Evolutionary conservation across 2,113 vertebrate species (phyloP), one percentile per base, ranked within the genome.

Genomic region (Lota lota): DNA sequence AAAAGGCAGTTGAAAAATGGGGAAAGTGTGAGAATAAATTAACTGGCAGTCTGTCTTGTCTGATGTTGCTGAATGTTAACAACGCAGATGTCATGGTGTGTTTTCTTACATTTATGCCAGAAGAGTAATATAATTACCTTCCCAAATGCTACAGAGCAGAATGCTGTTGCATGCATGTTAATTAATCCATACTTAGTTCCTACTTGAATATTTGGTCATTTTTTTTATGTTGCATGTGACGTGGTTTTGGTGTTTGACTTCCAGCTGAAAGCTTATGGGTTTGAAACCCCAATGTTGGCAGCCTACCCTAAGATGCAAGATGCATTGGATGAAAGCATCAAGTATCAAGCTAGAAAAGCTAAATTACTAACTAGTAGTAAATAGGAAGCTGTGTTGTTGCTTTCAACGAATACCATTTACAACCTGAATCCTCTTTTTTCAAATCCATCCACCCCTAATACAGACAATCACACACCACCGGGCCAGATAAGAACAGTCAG

Each of bases 401-500:
- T 16, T 11, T 20, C 2, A 65, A 15, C 21, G 51, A 22, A 22
- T 12, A 22, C 50, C 50, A 47, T 18, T 53, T 40, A 7, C 12
- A 17, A 60, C 66, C 20, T 72, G 58, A 71, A 72, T 61, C 53
- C 28, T 14, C 57, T 22, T 18, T 6, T 50, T 61, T 64, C 22
- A 78, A 64, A 36, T 67, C 76, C 53, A 62, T 22, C 74, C 20
- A 22, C 64, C 16, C 20, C 12, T 68, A 66, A 51, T 59, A 64
- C 21, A 21, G 67, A 62, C 22, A 73, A 61, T 73, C 66, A 61
- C 71, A 56, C 71, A 40, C 62, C 24, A 73, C 56, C 61, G 72
- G 16, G 18, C 17, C 64, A 63, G 81, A 85, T 86, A 83, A 78
- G 73, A 85, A 68, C 53, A 1, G 22, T 62, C 22, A 70, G 74